Conservation (phyloP, 2,797 vertebrate species). For the Astyanax mexicanus region DNA sequence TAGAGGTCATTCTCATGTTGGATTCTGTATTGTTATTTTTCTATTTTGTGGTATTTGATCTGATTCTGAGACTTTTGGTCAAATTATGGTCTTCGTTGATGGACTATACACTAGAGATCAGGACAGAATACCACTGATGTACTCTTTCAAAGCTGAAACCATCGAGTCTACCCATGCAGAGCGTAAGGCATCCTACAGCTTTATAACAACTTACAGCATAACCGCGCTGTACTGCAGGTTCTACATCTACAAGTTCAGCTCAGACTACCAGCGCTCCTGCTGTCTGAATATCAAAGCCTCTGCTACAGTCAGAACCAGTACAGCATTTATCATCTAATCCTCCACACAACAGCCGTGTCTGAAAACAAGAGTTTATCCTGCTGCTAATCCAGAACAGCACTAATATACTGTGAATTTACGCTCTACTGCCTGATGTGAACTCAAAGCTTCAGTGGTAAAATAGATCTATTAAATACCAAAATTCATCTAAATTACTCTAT, state of each 20-base stretch:
- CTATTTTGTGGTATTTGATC: too few species aligned
- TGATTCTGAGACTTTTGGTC: too few species aligned
- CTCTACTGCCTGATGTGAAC: conserved; percentile 66
- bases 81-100: too few species aligned
- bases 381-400: conserved; percentile 68
- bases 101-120: background rate
- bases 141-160: conserved; percentile 71
- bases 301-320: conserved; percentile 52
- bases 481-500: conserved; percentile 53
- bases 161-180: conserved; percentile 92
- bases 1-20: too few species aligned
- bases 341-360: conserved; percentile 60
- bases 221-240: conserved; percentile 65
- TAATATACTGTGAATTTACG: conserved; percentile 76
- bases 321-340: conserved; percentile 63
- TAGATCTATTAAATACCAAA: conserved; percentile 75
- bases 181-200: conserved; percentile 79
- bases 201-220: conserved; percentile 70
- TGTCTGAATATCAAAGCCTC: conserved; percentile 18
- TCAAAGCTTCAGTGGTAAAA: conserved; percentile 77
- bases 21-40: too few species aligned
- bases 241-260: conserved; percentile 76
- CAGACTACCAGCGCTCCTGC: conserved; percentile 65
- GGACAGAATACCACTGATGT: background rate
- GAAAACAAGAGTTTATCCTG: conserved; percentile 55